Evolutionary conservation across 1,140 invertebrate genomes (phyloP).

Genomic region (Manduca sexta): DNA sequence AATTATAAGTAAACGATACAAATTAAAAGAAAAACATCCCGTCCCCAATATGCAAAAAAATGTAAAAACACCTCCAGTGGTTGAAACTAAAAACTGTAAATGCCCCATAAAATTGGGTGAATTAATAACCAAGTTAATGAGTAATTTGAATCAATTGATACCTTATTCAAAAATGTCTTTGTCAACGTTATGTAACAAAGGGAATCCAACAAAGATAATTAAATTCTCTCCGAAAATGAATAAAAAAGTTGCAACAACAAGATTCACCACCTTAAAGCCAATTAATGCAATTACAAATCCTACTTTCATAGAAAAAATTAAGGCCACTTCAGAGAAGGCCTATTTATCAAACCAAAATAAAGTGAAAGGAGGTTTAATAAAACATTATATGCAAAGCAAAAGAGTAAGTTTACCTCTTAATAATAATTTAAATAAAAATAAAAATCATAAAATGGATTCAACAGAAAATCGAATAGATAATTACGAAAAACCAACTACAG

Average conservation of each 20-base stretch:
- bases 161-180: conserved; percentile 4
- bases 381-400: too few species aligned
- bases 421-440: neutral
- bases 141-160: conserved; percentile 27
- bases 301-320: too few species aligned
- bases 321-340: too few species aligned
- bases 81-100: conserved; percentile 16
- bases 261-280: too few species aligned
- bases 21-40: conserved; percentile 1
- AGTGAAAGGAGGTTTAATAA: too few species aligned
- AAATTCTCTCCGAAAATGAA: too few species aligned
- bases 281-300: too few species aligned
- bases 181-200: neutral
- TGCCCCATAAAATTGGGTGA: conserved; percentile 29
- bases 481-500: neutral
- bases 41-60: conserved; percentile 2
- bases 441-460: neutral
- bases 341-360: too few species aligned
- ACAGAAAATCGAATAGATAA: neutral
- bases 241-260: too few species aligned
- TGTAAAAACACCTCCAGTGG: conserved; percentile 1
- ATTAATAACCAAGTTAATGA: conserved; percentile 32
- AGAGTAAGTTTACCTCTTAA: too few species aligned
- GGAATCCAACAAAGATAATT: too few species aligned
- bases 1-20: conserved; percentile 14